Percentiles rank a stretch among this genome's conserved stretches.
Conservation (phyloP, 1,140 invertebrate species). For the Eurytemora carolleeae region DNA sequence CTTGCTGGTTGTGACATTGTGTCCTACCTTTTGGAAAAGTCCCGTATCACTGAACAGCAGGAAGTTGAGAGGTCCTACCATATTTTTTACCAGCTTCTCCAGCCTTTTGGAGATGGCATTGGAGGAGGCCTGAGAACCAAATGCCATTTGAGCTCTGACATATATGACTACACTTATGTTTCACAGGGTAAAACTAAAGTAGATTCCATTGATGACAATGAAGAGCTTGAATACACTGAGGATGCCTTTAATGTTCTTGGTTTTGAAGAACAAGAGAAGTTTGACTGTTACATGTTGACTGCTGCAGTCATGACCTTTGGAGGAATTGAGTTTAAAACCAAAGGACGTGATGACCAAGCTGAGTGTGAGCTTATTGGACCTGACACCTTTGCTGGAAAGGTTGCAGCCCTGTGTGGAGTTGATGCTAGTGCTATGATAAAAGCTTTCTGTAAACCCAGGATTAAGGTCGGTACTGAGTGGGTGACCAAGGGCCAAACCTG, state of each 20-base stretch:
- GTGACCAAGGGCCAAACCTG: constrained; percentile 31
- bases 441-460: constrained; percentile 89
- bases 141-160: constrained; percentile 57
- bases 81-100: constrained; percentile 99
- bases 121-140: constrained; percentile 64
- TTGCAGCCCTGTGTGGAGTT: constrained; percentile 73
- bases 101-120: constrained; percentile 41
- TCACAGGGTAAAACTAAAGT: constrained; percentile 53
- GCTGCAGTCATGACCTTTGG: constrained; percentile 94
- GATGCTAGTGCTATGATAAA: constrained; percentile 76
- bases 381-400: constrained; percentile 42
- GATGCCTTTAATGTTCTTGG: constrained; percentile 94
- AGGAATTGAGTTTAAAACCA: constrained; percentile 99
- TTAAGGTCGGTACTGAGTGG: constrained; percentile 70
- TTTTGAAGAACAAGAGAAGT: constrained; percentile 86
- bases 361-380: constrained; percentile 95
- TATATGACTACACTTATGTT: constrained; percentile 46
- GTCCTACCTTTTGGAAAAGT: constrained; percentile 98
- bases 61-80: constrained; percentile 95
- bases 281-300: constrained; percentile 89
- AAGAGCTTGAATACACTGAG: constrained; percentile 49
- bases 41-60: constrained; percentile 98
- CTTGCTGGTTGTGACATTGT: constrained; percentile 99
- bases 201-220: constrained; percentile 48
- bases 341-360: constrained; percentile 97